Percentiles rank a stretch among this genome's conserved stretches.
phyloP scores from a whole-genome alignment of 2,888 invertebrate genomes.

The Panzeria rudis region DNA sequence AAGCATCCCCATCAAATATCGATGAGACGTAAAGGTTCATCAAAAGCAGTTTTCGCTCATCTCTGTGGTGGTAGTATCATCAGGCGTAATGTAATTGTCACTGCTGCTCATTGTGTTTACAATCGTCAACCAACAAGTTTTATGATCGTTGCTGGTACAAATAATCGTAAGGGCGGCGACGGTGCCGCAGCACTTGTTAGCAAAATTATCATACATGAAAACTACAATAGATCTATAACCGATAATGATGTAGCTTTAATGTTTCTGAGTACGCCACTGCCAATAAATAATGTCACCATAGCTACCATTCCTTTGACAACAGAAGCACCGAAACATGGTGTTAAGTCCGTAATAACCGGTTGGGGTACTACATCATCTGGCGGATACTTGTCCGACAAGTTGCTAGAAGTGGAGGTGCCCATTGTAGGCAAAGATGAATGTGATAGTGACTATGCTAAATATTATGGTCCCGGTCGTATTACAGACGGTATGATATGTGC shows the following conservation, averaged over 20 bases:
- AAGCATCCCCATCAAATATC: constrained; percentile 78
- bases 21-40: constrained; percentile 75
- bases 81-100: constrained; percentile 70
- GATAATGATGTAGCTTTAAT: constrained; percentile 86
- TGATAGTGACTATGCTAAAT: constrained; percentile 74
- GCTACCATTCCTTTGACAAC: constrained; percentile 76
- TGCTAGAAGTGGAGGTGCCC: constrained; percentile 77
- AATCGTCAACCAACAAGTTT: constrained; percentile 72
- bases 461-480: constrained; percentile 76
- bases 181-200: constrained; percentile 85
- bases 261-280: constrained; percentile 75
- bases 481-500: constrained; percentile 79
- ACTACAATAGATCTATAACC: constrained; percentile 82
- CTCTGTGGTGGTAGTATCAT: constrained; percentile 80
- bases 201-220: constrained; percentile 84
- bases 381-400: constrained; percentile 74
- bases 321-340: constrained; percentile 72
- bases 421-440: constrained; percentile 70
- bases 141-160: constrained; percentile 85
- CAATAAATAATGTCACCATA: constrained; percentile 78
- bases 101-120: constrained; percentile 80
- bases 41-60: constrained; percentile 74
- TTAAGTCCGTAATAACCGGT: constrained; percentile 76
- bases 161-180: constrained; percentile 81
- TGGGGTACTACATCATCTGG: constrained; percentile 77